Evolutionary conservation across 2,888 invertebrate genomes (phyloP), one percentile per base, ranked within the genome.

Genomic region (Actias luna): DNA sequence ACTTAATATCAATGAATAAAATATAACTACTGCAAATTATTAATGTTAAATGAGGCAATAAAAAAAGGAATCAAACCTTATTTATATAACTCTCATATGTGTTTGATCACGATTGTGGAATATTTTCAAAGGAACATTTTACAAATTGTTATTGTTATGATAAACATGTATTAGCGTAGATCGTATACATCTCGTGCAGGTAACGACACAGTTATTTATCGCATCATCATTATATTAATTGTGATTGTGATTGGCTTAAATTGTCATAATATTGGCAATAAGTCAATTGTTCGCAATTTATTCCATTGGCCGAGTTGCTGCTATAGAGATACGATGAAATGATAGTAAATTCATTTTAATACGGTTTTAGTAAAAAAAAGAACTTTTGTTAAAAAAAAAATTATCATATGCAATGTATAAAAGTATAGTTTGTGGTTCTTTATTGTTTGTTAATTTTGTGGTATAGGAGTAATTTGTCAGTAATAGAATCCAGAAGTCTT

Each of bases 141-240:
- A 2, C 55, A 10, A 29, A 29, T 29, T 55, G 55, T 55, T 55
- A 55, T 55, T 55, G 55, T 55, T 55, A 29, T 55, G 55, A 29
- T 55, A 55, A 55, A 27, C 27, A 27, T 52, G 25, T 14, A 52
- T 27, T 52, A 52, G 12, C 4, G 52, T n/a, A n/a, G n/a, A n/a
- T 14, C 52, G 14, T 55, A 29, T n/a, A 29, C 29, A 55, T 55
- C 29, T 55, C 55, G 55, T 55, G 55, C 29, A 55, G 29, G n/a
- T 55, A 55, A 55, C 55, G 29, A 16, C 29, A 55, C 18, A n/a
- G 55, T 55, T 42, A 18, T 0, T 42, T 18, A 42, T 42, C 29
- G 14, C n/a, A 4, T 42, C 39, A n/a, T 29, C 55, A 55, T 55
- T n/a, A 42, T 42, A 25, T 27, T 10, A 14, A 8, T 14, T 39